Evolutionary conservation across 64 coral and sea anemone species (phyloP).

Genomic region (Astreopora myriophthalma): DNA sequence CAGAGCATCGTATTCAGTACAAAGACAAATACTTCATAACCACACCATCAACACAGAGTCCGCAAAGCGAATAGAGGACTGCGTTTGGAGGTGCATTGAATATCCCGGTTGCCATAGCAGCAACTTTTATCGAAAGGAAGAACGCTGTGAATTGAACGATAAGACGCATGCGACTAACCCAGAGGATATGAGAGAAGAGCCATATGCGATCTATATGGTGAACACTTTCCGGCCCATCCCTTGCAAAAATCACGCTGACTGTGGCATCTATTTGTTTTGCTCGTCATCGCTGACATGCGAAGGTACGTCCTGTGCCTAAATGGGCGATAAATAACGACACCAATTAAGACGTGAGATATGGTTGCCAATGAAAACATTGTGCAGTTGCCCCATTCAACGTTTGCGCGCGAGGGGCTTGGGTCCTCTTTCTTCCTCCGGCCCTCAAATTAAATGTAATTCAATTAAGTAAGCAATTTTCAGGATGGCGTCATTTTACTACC

Average conservation of each 20-base stretch:
- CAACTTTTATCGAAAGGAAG: background rate
- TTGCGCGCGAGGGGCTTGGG: no score
- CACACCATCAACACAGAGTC: background rate
- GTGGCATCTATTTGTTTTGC: background rate
- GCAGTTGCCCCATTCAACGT: no score
- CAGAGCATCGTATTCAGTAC: background rate
- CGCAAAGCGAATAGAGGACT: background rate
- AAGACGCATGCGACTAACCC: background rate
- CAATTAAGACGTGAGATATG: background rate
- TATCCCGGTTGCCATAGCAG: background rate
- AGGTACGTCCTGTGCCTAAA: background rate
- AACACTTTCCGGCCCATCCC: background rate
- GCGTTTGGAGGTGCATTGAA: background rate
- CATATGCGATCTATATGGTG: constrained; percentile 8
- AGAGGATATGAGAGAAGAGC: background rate
- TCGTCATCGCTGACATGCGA: background rate
- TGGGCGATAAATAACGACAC: background rate
- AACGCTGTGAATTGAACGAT: background rate
- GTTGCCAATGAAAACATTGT: no score
- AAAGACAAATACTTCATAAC: background rate
- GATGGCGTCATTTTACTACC: no score
- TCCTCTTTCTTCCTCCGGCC: no score
- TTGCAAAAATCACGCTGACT: background rate
- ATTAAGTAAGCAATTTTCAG: no score
- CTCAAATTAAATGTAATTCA: no score